These are phyloP conservation scores for Echinarachnius parma DNA, from an alignment of 53 echinoderm and acorn worm genomes.

Conservation along the genomic window DNA sequence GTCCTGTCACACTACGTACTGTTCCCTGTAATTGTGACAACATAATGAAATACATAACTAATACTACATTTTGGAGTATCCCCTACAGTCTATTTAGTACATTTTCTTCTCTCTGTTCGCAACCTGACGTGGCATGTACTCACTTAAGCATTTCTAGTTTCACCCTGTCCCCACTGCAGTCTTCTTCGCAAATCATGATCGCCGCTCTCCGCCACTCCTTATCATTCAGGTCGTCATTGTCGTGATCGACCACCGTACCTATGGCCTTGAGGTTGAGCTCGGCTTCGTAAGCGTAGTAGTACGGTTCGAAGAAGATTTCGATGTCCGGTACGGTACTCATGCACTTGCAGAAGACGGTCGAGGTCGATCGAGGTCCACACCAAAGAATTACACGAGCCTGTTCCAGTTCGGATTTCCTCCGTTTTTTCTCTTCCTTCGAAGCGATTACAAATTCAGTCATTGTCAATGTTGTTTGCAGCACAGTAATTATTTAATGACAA, in stretches of 20 bases:
- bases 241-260: neutral
- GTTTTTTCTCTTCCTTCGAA: no score
- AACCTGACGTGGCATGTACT: neutral
- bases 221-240: neutral
- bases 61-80: no score
- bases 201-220: neutral
- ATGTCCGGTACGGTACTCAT: neutral
- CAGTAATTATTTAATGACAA: no score
- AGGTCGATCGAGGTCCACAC: neutral
- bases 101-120: no score
- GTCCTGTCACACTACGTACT: no score
- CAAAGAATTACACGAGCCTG: neutral
- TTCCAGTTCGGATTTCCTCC: neutral
- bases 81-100: no score
- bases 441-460: no score
- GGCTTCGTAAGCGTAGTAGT: neutral
- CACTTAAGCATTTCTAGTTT: neutral
- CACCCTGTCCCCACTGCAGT: slow-evolving; percentile 5
- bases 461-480: no score
- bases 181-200: neutral
- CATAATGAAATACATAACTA: no score
- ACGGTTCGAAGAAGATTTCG: neutral
- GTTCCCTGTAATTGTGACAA: no score
- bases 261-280: neutral
- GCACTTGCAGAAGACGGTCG: neutral